Conservation (phyloP, 1,140 invertebrate species). For the Aphidius ervi region DNA sequence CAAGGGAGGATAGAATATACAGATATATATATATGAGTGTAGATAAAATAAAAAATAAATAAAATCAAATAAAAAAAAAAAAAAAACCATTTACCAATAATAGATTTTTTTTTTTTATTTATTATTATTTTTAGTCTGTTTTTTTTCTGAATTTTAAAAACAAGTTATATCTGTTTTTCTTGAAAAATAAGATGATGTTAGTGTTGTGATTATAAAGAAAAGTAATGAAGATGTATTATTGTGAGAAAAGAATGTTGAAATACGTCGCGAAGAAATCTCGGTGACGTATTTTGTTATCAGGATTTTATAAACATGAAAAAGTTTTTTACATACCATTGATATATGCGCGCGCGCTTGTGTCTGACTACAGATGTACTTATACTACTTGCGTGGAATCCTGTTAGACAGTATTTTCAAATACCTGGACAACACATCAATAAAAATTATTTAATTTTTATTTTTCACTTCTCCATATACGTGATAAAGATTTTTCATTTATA, state of each 20-base stretch:
- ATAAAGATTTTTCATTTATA: no score
- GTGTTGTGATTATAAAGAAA: neutral
- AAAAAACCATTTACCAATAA: neutral
- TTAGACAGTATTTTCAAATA: no score
- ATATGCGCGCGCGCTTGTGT: constrained; percentile 1
- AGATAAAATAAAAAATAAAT: constrained; percentile 1
- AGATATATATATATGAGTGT: neutral
- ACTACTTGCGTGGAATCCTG: neutral
- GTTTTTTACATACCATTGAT: neutral
- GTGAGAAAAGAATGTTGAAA: constrained; percentile 10
- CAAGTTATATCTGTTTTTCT: no score
- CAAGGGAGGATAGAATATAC: neutral
- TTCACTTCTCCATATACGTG: no score
- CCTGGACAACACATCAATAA: no score
- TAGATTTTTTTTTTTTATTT: neutral
- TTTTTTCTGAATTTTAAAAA: neutral
- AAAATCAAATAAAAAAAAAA: neutral
- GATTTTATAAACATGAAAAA: constrained; percentile 10
- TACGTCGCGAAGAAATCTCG: constrained; percentile 24
- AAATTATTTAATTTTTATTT: no score
- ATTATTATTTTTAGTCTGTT: neutral
- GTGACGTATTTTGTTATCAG: constrained; percentile 18
- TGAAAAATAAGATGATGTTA: constrained; percentile 2
- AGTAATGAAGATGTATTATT: constrained; percentile 2
- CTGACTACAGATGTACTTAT: neutral